A percentile compares a stretch with the other conserved stretches of the same genome.
These are phyloP conservation scores for Homalodisca vitripennis DNA, from an alignment of 1,140 invertebrate genomes.

Conservation along the genomic window DNA sequence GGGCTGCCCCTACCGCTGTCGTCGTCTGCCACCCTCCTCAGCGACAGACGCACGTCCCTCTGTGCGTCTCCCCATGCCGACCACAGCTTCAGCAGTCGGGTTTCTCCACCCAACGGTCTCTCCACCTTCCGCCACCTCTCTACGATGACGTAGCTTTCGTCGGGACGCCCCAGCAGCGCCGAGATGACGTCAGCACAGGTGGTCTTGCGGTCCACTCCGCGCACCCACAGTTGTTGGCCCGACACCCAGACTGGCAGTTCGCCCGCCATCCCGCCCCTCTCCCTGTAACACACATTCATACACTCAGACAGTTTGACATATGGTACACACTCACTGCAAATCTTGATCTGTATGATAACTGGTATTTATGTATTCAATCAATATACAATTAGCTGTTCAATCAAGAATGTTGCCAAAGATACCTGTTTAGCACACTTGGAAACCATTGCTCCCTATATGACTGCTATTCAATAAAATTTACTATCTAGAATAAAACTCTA, in stretches of 20 bases:
- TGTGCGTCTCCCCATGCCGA: conserved; percentile 72
- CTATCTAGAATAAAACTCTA: too few species aligned
- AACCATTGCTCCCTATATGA: too few species aligned
- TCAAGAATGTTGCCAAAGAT: too few species aligned
- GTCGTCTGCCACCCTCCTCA: conserved; percentile 45
- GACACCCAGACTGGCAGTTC: conserved; percentile 77
- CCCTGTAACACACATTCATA: conserved; percentile 30
- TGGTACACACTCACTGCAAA: too few species aligned
- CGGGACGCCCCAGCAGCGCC: conserved; percentile 54
- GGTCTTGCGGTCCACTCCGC: conserved; percentile 69
- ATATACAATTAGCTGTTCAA: too few species aligned
- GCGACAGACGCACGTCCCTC: conserved; percentile 59
- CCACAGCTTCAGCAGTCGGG: conserved; percentile 70
- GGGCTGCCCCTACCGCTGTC: conserved; percentile 40
- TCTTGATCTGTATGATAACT: too few species aligned
- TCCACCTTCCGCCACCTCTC: conserved; percentile 67
- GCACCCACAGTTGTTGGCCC: conserved; percentile 74
- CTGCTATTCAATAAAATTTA: too few species aligned
- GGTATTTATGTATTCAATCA: too few species aligned
- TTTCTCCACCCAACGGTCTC: conserved; percentile 63
- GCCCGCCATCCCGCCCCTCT: conserved; percentile 22
- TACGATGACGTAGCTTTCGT: conserved; percentile 56
- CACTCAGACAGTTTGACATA: too few species aligned
- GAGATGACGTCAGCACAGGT: conserved; percentile 76
- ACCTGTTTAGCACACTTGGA: too few species aligned